Percentiles rank a stretch among this genome's conserved stretches.
Conservation (phyloP, 2,113 vertebrate species). For the Nerophis lumbriciformis region DNA sequence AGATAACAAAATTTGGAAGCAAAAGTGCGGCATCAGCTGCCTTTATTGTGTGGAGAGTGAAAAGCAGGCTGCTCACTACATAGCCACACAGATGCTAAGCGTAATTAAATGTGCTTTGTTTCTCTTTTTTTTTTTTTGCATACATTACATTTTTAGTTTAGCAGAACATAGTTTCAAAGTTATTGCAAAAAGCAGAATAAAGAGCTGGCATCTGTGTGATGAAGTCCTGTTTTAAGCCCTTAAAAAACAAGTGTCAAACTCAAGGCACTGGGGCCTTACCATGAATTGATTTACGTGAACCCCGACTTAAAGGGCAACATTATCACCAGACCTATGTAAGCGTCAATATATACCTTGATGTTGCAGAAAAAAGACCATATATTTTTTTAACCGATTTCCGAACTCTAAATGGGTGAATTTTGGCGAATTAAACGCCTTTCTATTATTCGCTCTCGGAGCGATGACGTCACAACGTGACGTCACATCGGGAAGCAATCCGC, state of each 20-base stretch:
- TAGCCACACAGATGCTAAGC: conserved; percentile 40
- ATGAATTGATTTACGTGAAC: too few relatives aligned
- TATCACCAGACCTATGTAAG: too few relatives aligned
- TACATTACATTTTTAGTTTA: not conserved
- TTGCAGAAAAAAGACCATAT: too few relatives aligned
- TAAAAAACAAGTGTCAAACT: not conserved
- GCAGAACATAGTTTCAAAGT: not conserved
- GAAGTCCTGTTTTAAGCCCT: conserved; percentile 42
- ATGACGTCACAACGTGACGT: too few relatives aligned
- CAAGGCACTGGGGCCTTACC: too few relatives aligned
- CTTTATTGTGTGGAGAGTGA: conserved; percentile 45
- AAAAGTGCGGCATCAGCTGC: conserved; percentile 53
- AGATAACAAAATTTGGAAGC: conserved; percentile 34
- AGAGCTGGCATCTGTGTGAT: conserved; percentile 28
- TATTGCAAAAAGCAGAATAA: conserved; percentile 13
- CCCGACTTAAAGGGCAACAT: not conserved
- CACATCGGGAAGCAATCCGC: too few relatives aligned
- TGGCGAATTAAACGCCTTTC: too few relatives aligned
- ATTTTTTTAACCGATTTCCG: too few relatives aligned
- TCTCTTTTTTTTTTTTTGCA: not conserved
- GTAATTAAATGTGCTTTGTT: conserved; percentile 59
- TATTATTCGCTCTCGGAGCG: too few relatives aligned
- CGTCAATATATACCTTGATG: too few relatives aligned
- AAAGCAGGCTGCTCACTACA: conserved; percentile 41
- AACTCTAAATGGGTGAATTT: too few relatives aligned